These are phyloP conservation scores for Fistularia commersonii DNA, from an alignment of 2,797 vertebrate species.

Conservation along the genomic window DNA sequence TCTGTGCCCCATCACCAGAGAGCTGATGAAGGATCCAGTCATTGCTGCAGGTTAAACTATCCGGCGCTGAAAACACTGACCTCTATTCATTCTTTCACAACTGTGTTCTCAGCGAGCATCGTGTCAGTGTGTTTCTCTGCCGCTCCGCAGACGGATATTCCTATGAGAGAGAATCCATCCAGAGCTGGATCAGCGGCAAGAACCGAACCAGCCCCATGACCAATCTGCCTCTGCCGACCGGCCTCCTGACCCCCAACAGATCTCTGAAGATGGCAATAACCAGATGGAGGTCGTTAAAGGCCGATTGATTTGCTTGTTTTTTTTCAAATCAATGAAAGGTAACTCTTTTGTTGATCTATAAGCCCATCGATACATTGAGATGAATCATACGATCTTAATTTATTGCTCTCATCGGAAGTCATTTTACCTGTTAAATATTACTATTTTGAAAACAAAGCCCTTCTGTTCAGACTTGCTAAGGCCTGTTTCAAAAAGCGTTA, in stretches of 20 bases:
- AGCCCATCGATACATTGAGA: too few relatives aligned
- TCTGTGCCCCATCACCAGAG: slow-evolving; percentile 85
- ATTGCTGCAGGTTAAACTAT: slow-evolving; percentile 81
- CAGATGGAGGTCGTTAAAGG: slow-evolving; percentile 69
- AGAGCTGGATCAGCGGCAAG: slow-evolving; percentile 82
- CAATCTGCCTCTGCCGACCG: slow-evolving; percentile 79
- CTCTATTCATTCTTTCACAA: too few relatives aligned
- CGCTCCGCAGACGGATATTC: slow-evolving; percentile 84
- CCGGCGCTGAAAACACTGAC: background rate
- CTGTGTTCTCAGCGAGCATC: too few relatives aligned
- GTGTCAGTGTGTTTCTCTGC: background rate
- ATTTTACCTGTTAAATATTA: too few relatives aligned
- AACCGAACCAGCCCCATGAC: slow-evolving; percentile 88
- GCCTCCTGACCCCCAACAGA: slow-evolving; percentile 81
- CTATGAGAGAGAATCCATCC: slow-evolving; percentile 85
- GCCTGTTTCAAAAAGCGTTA: too few relatives aligned
- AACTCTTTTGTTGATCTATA: too few relatives aligned
- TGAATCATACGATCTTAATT: too few relatives aligned
- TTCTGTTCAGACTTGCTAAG: too few relatives aligned
- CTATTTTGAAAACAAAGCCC: too few relatives aligned
- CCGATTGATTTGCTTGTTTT: background rate
- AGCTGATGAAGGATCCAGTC: slow-evolving; percentile 86
- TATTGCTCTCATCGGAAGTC: too few relatives aligned
- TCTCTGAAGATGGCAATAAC: slow-evolving; percentile 85
- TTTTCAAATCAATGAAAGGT: background rate